A percentile compares a stretch with the other conserved stretches of the same genome.
phyloP scores from a whole-genome alignment of 2,113 vertebrate species.

The Gopherus flavomarginatus region DNA sequence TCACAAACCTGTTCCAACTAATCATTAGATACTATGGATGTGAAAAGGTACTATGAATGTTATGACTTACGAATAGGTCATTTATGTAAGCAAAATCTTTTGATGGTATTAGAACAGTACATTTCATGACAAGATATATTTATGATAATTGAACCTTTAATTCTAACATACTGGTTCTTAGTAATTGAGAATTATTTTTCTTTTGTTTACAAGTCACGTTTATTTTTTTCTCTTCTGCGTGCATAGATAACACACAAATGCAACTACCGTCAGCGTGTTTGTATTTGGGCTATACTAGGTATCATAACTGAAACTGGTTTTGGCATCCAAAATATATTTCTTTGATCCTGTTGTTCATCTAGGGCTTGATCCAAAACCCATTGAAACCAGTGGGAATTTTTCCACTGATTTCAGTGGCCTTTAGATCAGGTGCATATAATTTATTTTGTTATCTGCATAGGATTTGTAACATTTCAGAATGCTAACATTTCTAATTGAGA shows the following conservation, averaged over 20 bases:
- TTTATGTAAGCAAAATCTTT: not conserved
- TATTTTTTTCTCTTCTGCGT: not conserved
- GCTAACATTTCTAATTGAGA: not conserved
- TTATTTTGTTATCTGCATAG: not conserved
- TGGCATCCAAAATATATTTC: not conserved
- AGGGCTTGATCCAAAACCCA: not conserved
- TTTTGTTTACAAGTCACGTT: not conserved
- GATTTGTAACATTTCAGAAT: not conserved
- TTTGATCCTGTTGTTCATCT: not conserved
- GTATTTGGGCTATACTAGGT: not conserved
- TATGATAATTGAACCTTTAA: not conserved
- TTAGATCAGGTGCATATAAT: not conserved
- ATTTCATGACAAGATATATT: not conserved
- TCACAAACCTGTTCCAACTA: slow-evolving; percentile 3
- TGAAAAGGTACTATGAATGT: not conserved
- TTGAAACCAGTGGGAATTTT: not conserved
- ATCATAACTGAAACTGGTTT: slow-evolving; percentile 19
- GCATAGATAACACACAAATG: rapidly evolving
- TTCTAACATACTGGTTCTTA: not conserved
- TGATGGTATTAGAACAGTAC: not conserved
- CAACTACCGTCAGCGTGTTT: not conserved
- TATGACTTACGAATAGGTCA: not conserved
- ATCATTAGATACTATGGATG: not conserved
- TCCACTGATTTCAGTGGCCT: not conserved
- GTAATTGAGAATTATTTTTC: not conserved